Base-by-base conservation (phyloP, 2,888 invertebrate species). In the Drosophila imparisetae region DNA sequence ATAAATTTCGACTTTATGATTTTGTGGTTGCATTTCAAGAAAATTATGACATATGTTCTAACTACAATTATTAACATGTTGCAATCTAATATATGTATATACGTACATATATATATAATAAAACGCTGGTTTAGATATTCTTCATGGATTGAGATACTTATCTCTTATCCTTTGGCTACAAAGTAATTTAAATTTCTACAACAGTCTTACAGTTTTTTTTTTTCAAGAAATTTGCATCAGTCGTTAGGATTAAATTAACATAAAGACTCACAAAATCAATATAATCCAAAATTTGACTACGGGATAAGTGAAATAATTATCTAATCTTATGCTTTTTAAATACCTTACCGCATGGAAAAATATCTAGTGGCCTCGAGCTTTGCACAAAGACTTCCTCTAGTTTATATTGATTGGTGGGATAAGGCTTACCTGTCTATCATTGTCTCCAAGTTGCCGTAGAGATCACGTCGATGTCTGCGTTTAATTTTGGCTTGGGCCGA, bases 381-480 rank as follows among this genome's bases (percentile, higher is more conserved):
- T 54, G 36, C 27, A 55, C 38, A 55, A 29, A 6, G 27, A 5
- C 29, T 8, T 29, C 13, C 21, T 27, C n/a, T 2, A 34, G n/a
- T 15, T 38, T 21, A 58, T 53, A 66, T 60, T 21, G 29, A 30
- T 42, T 30, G 34, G 45, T 61, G 45, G 60, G 55, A 45, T 59
- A 52, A 42, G 27, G 72, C 92, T 94, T 92, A 96, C 96, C 95
- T 95, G 89, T 95, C 94, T 92, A 96, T 94, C 83, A 96, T 94
- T 29, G 94, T 92, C 90, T 96, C 96, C 79, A 96, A 81, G 85
- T 95, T 95, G 61, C 94, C 94, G 88, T 96, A 96, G 40, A 96
- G 93, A 65, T 96, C 95, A 8, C 96, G 92, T 1, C 96, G 94
- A 85, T 94, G 95, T 59, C 96, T 93, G 52, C 96, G 94, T 55